Evolutionary conservation across 2,797 vertebrate genomes (phyloP), one percentile per base, ranked within the genome.

Genomic region (Gobio occitaniae): DNA sequence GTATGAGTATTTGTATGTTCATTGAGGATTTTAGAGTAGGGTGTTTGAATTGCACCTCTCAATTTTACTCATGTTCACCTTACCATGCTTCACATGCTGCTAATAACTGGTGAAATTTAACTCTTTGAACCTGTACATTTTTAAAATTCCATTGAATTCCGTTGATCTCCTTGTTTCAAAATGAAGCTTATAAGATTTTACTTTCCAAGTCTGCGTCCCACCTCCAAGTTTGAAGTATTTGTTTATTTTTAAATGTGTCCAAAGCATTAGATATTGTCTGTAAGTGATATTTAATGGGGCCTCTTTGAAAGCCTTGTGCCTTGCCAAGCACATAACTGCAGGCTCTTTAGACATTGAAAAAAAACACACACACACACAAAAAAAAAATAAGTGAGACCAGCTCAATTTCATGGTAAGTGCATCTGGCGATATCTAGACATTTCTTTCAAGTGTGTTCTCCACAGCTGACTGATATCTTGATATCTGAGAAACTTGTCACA

Each of bases 331-430:
- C 83, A 70, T 68, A 74, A 88, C 87, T 86, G 65, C 32, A 93
- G 90, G 88, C 91, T 93, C 90, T 94, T 94, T 94, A 93, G 91
- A 90, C 87, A 91, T 91, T 87, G 85, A 92, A 93, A 93, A 61
- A 21, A 56, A 21, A 21, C 1, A 25, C 1, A 25, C 25, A 25
- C 25, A 25, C 25, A 25, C 25, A 52, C 15, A n/a, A n/a, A n/a
- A 11, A n/a, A 2, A 63, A 93, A 93, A 91, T 91, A 93, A 95
- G 95, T 95, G 95, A 95, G 94, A 94, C 92, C 95, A 93, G 96
- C 95, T 96, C 96, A 95, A 95, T 97, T 97, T 97, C 96, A 96
- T 96, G 96, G 94, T 96, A 95, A 96, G 94, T 96, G 96, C 95
- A 90, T 96, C 94, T 96, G 93, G 93, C 93, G 92, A 95, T 93